Conservation (phyloP, 2,113 vertebrate genomes). For the Siniperca chuatsi region DNA sequence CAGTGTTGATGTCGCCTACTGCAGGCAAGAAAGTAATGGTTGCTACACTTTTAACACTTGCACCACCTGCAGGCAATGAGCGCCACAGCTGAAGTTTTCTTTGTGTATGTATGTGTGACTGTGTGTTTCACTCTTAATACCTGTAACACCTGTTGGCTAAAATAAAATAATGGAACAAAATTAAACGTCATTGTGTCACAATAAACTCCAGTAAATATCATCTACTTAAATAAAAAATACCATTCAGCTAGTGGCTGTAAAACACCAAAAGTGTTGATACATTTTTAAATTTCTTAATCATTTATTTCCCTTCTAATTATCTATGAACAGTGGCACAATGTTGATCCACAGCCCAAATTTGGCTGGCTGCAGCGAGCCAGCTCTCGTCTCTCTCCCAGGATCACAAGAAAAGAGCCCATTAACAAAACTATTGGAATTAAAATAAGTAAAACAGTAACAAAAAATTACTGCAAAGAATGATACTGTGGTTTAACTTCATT, state of each 20-base stretch:
- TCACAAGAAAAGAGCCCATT: background rate
- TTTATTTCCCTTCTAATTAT: background rate
- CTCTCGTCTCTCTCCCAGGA: constrained; percentile 2
- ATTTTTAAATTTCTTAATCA: background rate
- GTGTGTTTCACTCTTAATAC: background rate
- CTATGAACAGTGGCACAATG: background rate
- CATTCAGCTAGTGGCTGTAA: background rate
- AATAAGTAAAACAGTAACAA: background rate
- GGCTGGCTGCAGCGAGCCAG: background rate
- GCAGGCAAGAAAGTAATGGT: too few species aligned
- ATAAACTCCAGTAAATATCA: background rate
- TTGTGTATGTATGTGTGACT: background rate
- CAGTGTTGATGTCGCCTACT: background rate
- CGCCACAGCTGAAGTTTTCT: background rate
- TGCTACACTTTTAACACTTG: too few species aligned
- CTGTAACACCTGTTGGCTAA: background rate
- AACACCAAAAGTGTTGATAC: background rate
- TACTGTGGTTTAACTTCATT: background rate
- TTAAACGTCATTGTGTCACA: background rate
- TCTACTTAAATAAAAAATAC: background rate
- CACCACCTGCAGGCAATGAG: background rate
- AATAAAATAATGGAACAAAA: background rate
- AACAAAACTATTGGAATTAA: background rate
- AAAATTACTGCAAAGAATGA: background rate
- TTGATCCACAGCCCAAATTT: background rate